A percentile compares a stretch with the other conserved stretches of the same genome.
phyloP scores from a whole-genome alignment of 2,797 vertebrate genomes.

The Anguilla obscura region DNA sequence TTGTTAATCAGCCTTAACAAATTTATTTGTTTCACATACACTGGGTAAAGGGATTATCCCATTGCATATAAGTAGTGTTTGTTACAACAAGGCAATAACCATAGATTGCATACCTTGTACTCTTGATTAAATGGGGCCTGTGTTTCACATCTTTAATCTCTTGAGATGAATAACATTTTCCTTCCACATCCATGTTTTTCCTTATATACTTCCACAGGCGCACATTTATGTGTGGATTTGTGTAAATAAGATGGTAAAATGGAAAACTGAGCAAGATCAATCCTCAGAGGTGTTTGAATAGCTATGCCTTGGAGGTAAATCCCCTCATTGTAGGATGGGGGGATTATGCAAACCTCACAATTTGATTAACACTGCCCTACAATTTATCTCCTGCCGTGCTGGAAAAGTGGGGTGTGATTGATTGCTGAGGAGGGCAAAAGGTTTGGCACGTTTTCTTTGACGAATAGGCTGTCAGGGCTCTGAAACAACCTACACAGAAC shows the following conservation, averaged over 20 bases:
- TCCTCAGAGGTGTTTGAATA: constrained; percentile 30
- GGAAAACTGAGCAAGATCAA: constrained; percentile 10
- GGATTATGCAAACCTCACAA: constrained; percentile 30
- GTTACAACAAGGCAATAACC: background rate
- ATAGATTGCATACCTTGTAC: background rate
- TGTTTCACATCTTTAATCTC: background rate
- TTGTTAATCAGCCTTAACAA: background rate
- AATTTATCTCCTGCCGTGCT: constrained; percentile 18
- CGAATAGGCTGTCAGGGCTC: constrained; percentile 27
- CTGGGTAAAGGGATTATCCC: background rate
- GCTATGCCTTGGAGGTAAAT: constrained; percentile 10
- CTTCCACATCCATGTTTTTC: background rate
- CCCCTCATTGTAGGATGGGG: constrained; percentile 13
- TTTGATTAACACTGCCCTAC: constrained; percentile 27
- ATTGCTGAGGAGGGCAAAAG: constrained; percentile 1
- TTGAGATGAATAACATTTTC: constrained; percentile 12
- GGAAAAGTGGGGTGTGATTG: constrained; percentile 21
- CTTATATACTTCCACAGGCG: background rate
- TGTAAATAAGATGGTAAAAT: constrained; percentile 17
- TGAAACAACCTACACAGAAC: background rate
- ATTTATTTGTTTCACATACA: background rate
- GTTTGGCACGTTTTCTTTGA: constrained; percentile 32
- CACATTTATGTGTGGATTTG: constrained; percentile 22
- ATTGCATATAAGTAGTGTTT: background rate
- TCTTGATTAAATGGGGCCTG: constrained; percentile 15